Percentiles rank a stretch among this genome's conserved stretches.
These are phyloP conservation scores for Danio choprae DNA, from an alignment of 2,797 vertebrate species.

Conservation along the genomic window DNA sequence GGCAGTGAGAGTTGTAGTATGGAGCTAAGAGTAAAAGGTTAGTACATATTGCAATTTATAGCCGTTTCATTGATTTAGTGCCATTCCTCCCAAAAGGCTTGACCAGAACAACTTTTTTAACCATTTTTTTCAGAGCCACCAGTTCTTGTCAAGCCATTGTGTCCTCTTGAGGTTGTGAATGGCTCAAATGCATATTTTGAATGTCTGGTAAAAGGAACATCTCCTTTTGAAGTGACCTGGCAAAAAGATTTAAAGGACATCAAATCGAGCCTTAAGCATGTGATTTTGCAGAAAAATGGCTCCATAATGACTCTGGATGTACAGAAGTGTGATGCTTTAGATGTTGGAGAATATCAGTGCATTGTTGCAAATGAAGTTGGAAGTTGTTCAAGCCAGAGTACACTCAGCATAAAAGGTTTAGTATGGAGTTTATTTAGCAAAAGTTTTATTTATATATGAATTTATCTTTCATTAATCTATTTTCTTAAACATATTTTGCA, in stretches of 20 bases:
- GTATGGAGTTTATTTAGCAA: background rate
- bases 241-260: conserved; percentile 93
- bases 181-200: conserved; percentile 82
- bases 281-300: conserved; percentile 79
- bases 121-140: conserved; percentile 86
- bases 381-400: conserved; percentile 87
- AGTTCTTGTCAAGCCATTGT: conserved; percentile 84
- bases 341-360: conserved; percentile 93
- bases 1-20: conserved; percentile 96
- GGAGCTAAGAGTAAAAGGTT: conserved; percentile 98
- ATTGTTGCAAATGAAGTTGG: conserved; percentile 91
- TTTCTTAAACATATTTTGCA: conserved; percentile 48
- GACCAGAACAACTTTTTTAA: conserved; percentile 24
- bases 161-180: conserved; percentile 84
- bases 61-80: background rate
- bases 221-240: conserved; percentile 92
- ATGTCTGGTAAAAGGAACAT: conserved; percentile 87
- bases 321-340: conserved; percentile 86
- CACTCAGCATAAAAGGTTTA: conserved; percentile 91
- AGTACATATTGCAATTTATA: conserved; percentile 64
- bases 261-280: conserved; percentile 90
- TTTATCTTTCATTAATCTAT: conserved; percentile 32
- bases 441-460: conserved; percentile 25
- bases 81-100: background rate
- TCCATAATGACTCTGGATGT: conserved; percentile 85